These are phyloP conservation scores for Beris morrisii DNA, from an alignment of 2,888 invertebrate species.

Conservation along the genomic window DNA sequence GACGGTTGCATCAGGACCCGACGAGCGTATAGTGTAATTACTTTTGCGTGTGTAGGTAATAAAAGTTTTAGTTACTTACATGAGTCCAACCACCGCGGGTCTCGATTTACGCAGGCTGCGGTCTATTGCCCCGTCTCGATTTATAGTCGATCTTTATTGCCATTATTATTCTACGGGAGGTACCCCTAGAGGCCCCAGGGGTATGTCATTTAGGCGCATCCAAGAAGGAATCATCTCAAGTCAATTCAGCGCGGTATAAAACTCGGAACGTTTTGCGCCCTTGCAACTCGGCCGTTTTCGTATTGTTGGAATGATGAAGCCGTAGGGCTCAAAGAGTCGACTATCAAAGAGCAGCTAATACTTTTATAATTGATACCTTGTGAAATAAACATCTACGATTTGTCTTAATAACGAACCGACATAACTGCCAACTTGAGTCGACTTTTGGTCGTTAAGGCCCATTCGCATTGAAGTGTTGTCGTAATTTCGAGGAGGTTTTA, in stretches of 20 bases:
- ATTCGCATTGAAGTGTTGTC: conserved; percentile 12
- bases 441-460: conserved; percentile 20
- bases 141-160: conserved; percentile 24
- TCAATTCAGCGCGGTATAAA: conserved; percentile 10
- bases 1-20: background rate
- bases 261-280: conserved; percentile 8
- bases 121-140: conserved; percentile 9
- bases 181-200: conserved; percentile 21
- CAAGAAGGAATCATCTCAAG: conserved; percentile 18
- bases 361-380: conserved; percentile 37
- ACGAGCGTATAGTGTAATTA: conserved; percentile 32
- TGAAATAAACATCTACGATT: conserved; percentile 35
- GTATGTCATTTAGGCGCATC: conserved; percentile 32
- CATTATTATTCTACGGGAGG: conserved; percentile 25
- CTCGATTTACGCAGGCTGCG: background rate
- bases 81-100: conserved; percentile 2
- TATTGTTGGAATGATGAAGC: conserved; percentile 23
- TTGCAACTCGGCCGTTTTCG: conserved; percentile 27
- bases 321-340: conserved; percentile 29
- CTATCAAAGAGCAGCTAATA: conserved; percentile 39
- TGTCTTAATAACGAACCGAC: conserved; percentile 36
- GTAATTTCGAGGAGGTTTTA: conserved; percentile 4
- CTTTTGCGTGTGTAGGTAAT: conserved; percentile 31
- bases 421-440: conserved; percentile 31
- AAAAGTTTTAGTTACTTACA: conserved; percentile 22